Conservation (phyloP, 2,113 vertebrate species). For the Collichthys lucidus region DNA sequence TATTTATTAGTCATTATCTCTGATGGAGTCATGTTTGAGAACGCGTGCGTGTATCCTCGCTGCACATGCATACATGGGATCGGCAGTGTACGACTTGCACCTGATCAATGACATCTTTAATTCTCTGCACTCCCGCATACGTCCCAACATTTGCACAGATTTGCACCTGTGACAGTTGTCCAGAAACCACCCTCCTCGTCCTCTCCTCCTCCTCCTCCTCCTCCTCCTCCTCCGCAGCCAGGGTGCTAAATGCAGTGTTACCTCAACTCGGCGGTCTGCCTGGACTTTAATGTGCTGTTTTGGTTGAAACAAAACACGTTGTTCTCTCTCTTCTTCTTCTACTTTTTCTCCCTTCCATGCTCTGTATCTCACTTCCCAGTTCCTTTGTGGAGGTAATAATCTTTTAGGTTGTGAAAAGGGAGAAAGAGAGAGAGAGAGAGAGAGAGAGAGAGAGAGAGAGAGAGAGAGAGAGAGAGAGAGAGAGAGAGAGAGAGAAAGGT, state of each 20-base stretch:
- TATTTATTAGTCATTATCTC: constrained; percentile 53
- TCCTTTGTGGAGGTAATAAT: constrained; percentile 41
- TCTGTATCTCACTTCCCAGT: constrained; percentile 15
- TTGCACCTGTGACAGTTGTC: constrained; percentile 32
- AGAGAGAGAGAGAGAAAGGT: constrained; percentile 1
- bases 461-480: no score
- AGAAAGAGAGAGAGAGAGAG: not conserved
- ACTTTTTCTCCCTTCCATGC: not conserved
- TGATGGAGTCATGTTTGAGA: not conserved
- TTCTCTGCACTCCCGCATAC: not conserved
- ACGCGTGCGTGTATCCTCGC: constrained; percentile 10
- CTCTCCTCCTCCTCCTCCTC: not conserved
- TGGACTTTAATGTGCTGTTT: constrained; percentile 29
- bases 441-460: not conserved
- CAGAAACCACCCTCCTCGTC: not conserved
- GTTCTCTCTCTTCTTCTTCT: constrained; percentile 4
- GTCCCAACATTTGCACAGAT: not conserved
- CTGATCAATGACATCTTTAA: constrained; percentile 20
- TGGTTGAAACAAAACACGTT: constrained; percentile 17
- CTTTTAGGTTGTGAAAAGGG: constrained; percentile 23
- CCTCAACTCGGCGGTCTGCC: constrained; percentile 26
- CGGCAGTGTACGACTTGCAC: constrained; percentile 5
- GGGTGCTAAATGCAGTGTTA: constrained; percentile 32
- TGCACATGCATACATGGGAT: constrained; percentile 24
- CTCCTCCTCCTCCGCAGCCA: not conserved